Evolutionary conservation across 2,797 vertebrate genomes (phyloP).

Genomic region (Limnodromus scolopaceus): DNA sequence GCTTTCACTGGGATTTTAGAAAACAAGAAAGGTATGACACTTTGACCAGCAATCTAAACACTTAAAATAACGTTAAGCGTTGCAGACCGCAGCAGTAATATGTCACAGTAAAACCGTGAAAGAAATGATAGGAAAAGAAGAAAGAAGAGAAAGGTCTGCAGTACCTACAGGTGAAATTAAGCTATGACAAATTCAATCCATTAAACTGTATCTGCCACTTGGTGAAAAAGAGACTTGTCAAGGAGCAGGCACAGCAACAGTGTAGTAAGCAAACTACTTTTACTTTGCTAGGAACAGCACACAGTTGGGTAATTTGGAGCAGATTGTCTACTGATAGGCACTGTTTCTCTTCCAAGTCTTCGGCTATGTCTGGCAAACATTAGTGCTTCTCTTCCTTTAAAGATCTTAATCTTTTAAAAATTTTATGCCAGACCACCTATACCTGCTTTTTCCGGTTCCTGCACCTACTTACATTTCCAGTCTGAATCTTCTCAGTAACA

Average conservation of each 20-base stretch:
- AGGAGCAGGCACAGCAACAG: background rate
- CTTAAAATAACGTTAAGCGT: background rate
- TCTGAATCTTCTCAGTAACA: background rate
- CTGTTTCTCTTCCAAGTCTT: background rate
- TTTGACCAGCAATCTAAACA: background rate
- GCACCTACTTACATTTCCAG: background rate
- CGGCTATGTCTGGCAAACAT: background rate
- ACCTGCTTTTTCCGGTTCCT: background rate
- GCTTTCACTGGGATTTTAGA: background rate
- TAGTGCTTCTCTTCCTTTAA: background rate
- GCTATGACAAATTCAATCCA: too few relatives aligned
- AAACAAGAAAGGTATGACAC: background rate
- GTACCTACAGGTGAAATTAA: background rate
- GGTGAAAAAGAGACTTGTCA: background rate
- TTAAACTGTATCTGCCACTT: background rate
- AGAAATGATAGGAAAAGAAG: background rate
- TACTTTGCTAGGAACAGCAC: background rate
- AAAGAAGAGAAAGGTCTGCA: background rate
- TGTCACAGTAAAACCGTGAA: background rate
- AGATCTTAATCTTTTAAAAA: background rate
- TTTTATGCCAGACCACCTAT: background rate
- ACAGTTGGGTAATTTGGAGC: background rate
- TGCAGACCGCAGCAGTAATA: background rate
- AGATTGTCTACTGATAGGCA: background rate
- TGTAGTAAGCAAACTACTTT: background rate